Conservation (phyloP, 2,113 vertebrate species). For the Damaliscus lunatus region DNA sequence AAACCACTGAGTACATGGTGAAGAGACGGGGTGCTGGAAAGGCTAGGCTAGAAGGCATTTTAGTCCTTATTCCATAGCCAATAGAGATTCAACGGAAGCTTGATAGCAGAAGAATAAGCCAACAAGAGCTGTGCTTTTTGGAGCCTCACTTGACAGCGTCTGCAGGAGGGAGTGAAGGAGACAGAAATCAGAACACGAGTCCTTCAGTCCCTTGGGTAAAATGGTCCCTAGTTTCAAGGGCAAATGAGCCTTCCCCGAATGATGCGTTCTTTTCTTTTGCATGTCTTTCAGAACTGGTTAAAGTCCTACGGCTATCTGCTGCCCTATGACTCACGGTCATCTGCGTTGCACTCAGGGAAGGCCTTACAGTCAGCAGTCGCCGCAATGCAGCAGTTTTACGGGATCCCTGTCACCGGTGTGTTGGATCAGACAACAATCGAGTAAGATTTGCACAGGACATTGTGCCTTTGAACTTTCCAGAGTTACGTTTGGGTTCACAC, state of each 20-base stretch:
- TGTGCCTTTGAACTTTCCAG: constrained; percentile 26
- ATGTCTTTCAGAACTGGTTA: constrained; percentile 88
- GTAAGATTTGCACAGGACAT: constrained; percentile 81
- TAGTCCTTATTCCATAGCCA: constrained; percentile 7
- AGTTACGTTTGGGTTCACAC: not conserved
- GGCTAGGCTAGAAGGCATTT: not conserved
- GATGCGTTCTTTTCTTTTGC: constrained; percentile 13
- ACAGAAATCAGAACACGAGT: not conserved
- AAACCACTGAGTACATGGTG: not conserved
- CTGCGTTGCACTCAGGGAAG: constrained; percentile 89
- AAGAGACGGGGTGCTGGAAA: not conserved
- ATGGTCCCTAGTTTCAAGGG: not conserved
- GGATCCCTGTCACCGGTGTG: constrained; percentile 91
- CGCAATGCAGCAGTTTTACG: constrained; percentile 94
- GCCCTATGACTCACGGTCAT: constrained; percentile 86
- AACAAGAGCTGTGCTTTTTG: not conserved
- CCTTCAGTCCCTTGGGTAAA: not conserved
- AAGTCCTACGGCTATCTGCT: constrained; percentile 94
- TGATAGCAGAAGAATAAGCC: not conserved
- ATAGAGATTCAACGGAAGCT: not conserved
- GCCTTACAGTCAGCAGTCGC: constrained; percentile 92
- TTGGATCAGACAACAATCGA: constrained; percentile 92
- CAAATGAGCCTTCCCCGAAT: constrained; percentile 1
- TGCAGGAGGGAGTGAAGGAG: not conserved
- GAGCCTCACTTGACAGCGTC: not conserved